These are phyloP conservation scores for Phyllostomus discolor DNA, from an alignment of 2,113 vertebrate genomes.

Conservation along the genomic window DNA sequence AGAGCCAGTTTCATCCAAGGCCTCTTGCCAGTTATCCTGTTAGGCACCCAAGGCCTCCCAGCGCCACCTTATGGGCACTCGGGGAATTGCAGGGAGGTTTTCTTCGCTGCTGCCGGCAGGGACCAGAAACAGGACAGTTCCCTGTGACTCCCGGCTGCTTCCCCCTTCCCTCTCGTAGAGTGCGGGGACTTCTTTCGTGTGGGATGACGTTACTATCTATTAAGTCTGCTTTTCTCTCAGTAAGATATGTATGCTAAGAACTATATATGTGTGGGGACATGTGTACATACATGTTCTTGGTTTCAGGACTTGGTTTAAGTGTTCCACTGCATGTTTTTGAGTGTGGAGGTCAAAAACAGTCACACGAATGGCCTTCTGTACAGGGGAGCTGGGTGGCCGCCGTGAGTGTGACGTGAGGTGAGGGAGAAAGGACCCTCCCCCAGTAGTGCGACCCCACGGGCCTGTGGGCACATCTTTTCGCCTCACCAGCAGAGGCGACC, in stretches of 20 bases:
- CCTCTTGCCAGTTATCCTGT: background rate
- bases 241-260: background rate
- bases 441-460: too few species aligned
- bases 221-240: background rate
- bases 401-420: background rate
- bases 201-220: background rate
- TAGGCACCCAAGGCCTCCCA: background rate
- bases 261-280: background rate
- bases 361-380: background rate
- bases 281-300: background rate
- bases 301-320: background rate
- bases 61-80: slow-evolving; percentile 61
- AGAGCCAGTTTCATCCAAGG: background rate
- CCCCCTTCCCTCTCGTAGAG: background rate
- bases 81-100: slow-evolving; percentile 27
- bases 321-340: background rate
- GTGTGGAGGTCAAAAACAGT: background rate
- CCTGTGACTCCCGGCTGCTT: background rate
- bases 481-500: background rate
- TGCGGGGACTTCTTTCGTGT: background rate
- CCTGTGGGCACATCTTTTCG: background rate
- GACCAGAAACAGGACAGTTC: background rate
- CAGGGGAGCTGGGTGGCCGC: background rate
- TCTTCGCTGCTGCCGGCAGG: background rate
- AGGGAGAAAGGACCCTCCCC: background rate